Evolutionary conservation across 2,797 vertebrate species (phyloP).

Genomic region (Tarsius wallacei): DNA sequence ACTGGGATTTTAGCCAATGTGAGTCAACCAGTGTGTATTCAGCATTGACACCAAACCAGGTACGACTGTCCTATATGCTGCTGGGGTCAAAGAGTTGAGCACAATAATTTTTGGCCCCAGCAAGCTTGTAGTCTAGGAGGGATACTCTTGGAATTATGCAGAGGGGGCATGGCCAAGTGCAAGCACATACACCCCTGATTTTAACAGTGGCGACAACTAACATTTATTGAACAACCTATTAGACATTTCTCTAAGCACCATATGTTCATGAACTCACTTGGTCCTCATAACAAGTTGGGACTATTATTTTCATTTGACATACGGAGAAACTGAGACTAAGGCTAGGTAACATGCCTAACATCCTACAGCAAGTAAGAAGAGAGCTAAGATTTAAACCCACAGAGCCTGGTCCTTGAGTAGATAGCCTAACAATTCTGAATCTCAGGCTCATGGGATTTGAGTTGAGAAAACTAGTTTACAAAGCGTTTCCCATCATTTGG

Average conservation of each 20-base stretch:
- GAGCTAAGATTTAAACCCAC: neutral
- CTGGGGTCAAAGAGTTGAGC: neutral
- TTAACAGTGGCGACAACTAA: neutral
- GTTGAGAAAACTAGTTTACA: neutral
- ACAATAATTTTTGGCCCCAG: neutral
- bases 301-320: conserved; percentile 1
- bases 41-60: neutral
- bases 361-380: neutral
- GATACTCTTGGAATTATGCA: neutral
- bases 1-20: neutral
- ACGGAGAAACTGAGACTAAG: neutral
- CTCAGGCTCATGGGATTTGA: neutral
- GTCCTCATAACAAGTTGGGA: neutral
- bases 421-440: neutral
- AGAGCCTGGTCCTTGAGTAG: neutral
- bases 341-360: neutral
- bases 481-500: neutral
- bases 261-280: neutral
- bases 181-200: neutral
- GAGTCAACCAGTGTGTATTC: neutral
- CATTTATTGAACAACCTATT: neutral
- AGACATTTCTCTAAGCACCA: neutral
- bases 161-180: neutral
- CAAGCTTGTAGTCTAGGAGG: neutral
- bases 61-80: neutral